These are phyloP conservation scores for Tachuris rubrigastra DNA, from an alignment of 2,113 vertebrate genomes.

Conservation along the genomic window DNA sequence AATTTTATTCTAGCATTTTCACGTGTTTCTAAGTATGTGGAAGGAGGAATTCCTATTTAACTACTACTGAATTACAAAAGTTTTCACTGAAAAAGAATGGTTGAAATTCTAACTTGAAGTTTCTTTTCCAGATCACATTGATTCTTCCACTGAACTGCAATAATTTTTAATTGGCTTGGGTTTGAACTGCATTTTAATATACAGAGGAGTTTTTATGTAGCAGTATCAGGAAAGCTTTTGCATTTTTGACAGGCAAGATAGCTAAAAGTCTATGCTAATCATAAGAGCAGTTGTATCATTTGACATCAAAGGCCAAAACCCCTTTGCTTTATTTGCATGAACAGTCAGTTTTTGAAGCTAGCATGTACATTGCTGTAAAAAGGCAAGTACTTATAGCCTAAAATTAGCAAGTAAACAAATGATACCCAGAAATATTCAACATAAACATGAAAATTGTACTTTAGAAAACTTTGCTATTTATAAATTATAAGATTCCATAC, in stretches of 20 bases:
- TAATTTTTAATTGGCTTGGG: neutral
- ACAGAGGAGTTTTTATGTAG: neutral
- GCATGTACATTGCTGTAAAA: neutral
- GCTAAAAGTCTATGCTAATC: neutral
- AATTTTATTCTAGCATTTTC: neutral
- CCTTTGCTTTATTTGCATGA: neutral
- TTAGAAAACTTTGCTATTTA: neutral
- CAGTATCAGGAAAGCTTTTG: neutral
- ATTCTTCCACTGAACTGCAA: neutral
- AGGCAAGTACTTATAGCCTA: neutral
- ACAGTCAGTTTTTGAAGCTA: neutral
- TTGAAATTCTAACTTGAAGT: neutral
- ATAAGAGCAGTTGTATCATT: neutral
- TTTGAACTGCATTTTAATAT: neutral
- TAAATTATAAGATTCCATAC: neutral
- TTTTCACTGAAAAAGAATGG: neutral
- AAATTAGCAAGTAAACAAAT: neutral
- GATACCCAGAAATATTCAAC: neutral
- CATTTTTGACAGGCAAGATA: neutral
- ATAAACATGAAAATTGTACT: neutral
- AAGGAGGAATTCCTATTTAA: neutral
- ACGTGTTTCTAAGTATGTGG: neutral
- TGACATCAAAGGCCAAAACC: neutral
- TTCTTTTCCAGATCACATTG: neutral
- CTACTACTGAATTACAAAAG: neutral